A percentile compares a stretch with the other conserved stretches of the same genome.
phyloP scores from a whole-genome alignment of 2,888 invertebrate genomes.

The Harpalus rubripes region DNA sequence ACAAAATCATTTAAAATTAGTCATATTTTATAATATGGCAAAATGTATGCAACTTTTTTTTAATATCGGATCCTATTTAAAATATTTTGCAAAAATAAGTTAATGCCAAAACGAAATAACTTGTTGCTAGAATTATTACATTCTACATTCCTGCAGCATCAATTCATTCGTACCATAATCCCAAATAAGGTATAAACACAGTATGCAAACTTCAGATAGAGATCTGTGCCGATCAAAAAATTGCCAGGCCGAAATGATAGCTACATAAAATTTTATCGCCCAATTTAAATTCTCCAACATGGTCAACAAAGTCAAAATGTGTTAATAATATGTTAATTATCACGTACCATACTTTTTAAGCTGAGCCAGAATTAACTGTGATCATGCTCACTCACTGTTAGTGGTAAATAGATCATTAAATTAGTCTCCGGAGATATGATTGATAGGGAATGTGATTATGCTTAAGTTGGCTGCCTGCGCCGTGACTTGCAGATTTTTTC shows the following conservation, averaged over 20 bases:
- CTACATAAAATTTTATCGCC: slow-evolving; percentile 35
- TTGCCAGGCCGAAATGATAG: slow-evolving; percentile 9
- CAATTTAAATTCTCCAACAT: slow-evolving; percentile 35
- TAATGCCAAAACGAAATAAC: neutral
- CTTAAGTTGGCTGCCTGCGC: slow-evolving; percentile 1
- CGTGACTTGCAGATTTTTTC: slow-evolving; percentile 44
- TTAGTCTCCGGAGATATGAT: slow-evolving; percentile 27
- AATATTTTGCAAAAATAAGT: neutral
- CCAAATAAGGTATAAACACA: neutral
- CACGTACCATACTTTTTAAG: slow-evolving; percentile 7
- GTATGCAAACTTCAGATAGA: slow-evolving; percentile 1
- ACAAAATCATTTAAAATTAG: no score
- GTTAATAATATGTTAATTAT: slow-evolving; percentile 45
- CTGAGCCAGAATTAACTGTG: slow-evolving; percentile 6
- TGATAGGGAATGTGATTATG: slow-evolving; percentile 41
- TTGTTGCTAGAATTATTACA: neutral
- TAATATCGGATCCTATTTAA: no score
- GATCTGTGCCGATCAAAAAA: slow-evolving; percentile 7
- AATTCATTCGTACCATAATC: neutral
- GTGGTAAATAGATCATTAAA: slow-evolving; percentile 39
- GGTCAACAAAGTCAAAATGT: slow-evolving; percentile 20
- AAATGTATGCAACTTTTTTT: no score
- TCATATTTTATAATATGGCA: no score
- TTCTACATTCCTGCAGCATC: neutral
- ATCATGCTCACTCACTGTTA: slow-evolving; percentile 11